Evolutionary conservation across 2,888 invertebrate genomes (phyloP), one percentile per base, ranked within the genome.

Genomic region (Carcina quercana): DNA sequence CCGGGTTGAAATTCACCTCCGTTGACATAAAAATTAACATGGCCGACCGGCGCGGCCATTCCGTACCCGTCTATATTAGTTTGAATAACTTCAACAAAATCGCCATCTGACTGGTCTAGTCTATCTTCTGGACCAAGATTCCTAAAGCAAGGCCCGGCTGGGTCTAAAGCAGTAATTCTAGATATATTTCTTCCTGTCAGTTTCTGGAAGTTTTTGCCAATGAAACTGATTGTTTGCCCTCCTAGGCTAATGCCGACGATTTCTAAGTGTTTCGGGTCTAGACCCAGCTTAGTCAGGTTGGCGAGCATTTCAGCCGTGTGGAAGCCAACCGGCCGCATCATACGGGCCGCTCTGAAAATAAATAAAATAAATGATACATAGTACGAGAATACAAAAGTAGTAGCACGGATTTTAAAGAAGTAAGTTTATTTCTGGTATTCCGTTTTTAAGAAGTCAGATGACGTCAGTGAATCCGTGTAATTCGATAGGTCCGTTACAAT

Each of bases 11-110:
- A 68, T 32, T 76, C 78, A 0, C 78, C 78, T 0, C 78, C 78
- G 13, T 79, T 79, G 2, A 78, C 66, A 35, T 75, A 79, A 35
- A 67, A 73, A 32, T 71, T 71, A 0, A 71, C 58, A 42, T 78
- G 75, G 1, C 73, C 78, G 0, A 72, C 43, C 0, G 78, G 73
- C 0, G 69, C 64, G 0, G 74, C 72, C 64, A 71, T 70, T 0
- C 78, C 78, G 2, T 50, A 72, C 0, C 59, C 70, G 21, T 79
- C 78, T 0, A 75, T 69, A 34, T 78, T 78, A 0, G 78, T 78
- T 1, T 45, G 37, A 0, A 79, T 22, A 0, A 67, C 50, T 4
- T 72, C 68, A 0, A 79, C 74, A 19, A 73, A 71, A 22, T 78
- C 75, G 0, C 71, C 78, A 19, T 79, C 78, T 0, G 53, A 43